Percentiles rank a stretch among this genome's conserved stretches.
These are phyloP conservation scores for Lindbergichthys nudifrons DNA, from an alignment of 2,797 vertebrate species.

Conservation along the genomic window DNA sequence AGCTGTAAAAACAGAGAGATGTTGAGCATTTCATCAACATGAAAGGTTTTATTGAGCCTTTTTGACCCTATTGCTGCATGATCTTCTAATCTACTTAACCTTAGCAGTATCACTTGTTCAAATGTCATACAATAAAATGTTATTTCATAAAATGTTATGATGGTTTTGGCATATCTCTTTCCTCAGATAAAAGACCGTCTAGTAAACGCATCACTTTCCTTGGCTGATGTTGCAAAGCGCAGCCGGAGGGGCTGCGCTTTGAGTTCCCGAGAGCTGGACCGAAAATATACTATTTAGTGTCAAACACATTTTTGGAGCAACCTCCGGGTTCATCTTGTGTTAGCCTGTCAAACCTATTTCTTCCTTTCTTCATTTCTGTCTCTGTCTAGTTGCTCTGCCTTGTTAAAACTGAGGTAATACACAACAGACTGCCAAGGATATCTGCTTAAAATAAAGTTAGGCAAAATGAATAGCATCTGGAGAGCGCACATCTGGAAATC, in stretches of 20 bases:
- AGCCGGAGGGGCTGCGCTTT: conserved; percentile 20
- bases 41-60: conserved; percentile 25
- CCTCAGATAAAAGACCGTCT: conserved; percentile 57
- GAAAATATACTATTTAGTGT: conserved; percentile 62
- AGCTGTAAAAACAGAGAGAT: conserved; percentile 52
- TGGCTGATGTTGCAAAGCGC: conserved; percentile 46
- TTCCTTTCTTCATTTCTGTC: conserved; percentile 38
- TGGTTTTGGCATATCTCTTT: conserved; percentile 62
- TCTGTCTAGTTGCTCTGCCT: conserved; percentile 49
- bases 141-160: conserved; percentile 65
- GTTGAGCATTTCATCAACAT: conserved; percentile 65
- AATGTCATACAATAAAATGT: conserved; percentile 58
- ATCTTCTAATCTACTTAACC: conserved; percentile 30
- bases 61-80: conserved; percentile 39
- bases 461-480: conserved; percentile 69
- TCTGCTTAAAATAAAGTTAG: conserved; percentile 66
- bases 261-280: conserved; percentile 49
- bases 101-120: conserved; percentile 39
- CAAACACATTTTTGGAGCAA: conserved; percentile 58
- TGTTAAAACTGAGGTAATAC: conserved; percentile 68
- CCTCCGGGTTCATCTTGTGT: conserved; percentile 54
- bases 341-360: conserved; percentile 63
- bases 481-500: conserved; percentile 68
- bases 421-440: conserved; percentile 61
- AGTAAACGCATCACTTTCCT: conserved; percentile 62